These are phyloP conservation scores for Melinopterus prodromus DNA, from an alignment of 2,888 invertebrate genomes.

Conservation along the genomic window DNA sequence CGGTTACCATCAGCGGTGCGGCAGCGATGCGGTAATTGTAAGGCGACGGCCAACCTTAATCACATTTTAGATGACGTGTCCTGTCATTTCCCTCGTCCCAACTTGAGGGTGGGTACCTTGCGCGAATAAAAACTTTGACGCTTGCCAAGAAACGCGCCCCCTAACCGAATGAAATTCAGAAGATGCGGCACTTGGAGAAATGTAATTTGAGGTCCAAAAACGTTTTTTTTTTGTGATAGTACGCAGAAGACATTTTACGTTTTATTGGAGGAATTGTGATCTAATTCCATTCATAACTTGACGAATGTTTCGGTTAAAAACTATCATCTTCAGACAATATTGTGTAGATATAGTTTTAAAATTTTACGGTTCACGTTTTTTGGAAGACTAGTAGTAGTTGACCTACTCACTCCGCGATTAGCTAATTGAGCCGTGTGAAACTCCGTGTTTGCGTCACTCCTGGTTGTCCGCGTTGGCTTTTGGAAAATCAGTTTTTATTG, in stretches of 20 bases:
- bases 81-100: conserved; percentile 15
- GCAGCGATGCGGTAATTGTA: background rate
- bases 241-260: background rate
- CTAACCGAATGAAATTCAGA: background rate
- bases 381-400: too few species aligned
- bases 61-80: conserved; percentile 14
- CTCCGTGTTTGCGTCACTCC: too few species aligned
- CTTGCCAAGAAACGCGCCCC: background rate
- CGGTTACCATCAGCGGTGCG: background rate
- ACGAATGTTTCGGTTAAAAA: too few species aligned
- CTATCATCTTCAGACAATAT: too few species aligned
- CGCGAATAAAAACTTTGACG: conserved; percentile 4
- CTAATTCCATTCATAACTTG: background rate
- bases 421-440: too few species aligned
- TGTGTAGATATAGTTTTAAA: too few species aligned
- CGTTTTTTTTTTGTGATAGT: background rate
- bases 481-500: too few species aligned
- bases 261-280: background rate
- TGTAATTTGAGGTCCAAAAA: background rate
- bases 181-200: background rate
- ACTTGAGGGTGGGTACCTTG: background rate
- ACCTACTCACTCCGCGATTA: too few species aligned
- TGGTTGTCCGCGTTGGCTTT: too few species aligned
- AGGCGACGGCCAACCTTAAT: conserved; percentile 10
- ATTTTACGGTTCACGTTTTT: too few species aligned